Conservation (phyloP, 2,113 vertebrate species). For the Psittacara wagleri region DNA sequence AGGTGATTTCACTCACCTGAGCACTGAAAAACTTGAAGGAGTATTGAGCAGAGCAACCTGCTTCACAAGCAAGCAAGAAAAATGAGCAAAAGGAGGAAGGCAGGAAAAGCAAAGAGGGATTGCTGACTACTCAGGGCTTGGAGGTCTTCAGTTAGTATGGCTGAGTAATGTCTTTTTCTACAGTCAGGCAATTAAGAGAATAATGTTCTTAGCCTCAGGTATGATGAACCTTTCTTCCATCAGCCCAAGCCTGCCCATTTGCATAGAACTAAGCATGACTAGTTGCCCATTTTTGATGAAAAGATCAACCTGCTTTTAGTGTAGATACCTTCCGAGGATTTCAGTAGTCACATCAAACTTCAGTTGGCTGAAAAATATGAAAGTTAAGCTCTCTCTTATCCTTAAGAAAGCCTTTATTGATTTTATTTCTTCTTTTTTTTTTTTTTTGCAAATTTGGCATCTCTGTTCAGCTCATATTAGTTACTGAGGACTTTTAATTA, state of each 20-base stretch:
- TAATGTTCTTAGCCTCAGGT: background rate
- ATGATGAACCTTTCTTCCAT: background rate
- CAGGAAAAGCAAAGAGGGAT: background rate
- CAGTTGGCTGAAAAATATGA: background rate
- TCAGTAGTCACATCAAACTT: background rate
- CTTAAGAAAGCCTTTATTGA: background rate
- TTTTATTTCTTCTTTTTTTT: background rate
- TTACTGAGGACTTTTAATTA: background rate
- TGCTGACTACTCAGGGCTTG: background rate
- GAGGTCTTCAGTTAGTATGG: background rate
- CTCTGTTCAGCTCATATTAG: background rate
- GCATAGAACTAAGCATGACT: background rate
- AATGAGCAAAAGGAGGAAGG: background rate
- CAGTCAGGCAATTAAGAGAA: background rate
- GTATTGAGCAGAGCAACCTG: background rate
- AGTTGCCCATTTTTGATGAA: background rate
- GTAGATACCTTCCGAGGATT: background rate
- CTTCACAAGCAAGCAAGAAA: background rate
- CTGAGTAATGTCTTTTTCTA: background rate
- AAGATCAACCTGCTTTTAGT: background rate
- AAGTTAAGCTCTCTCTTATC: background rate
- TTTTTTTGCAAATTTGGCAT: background rate
- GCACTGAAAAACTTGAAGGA: background rate
- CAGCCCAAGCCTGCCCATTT: background rate
- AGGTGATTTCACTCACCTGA: background rate